Evolutionary conservation across 2,888 invertebrate genomes (phyloP), one percentile per base, ranked within the genome.

Genomic region (Serripes groenlandicus): DNA sequence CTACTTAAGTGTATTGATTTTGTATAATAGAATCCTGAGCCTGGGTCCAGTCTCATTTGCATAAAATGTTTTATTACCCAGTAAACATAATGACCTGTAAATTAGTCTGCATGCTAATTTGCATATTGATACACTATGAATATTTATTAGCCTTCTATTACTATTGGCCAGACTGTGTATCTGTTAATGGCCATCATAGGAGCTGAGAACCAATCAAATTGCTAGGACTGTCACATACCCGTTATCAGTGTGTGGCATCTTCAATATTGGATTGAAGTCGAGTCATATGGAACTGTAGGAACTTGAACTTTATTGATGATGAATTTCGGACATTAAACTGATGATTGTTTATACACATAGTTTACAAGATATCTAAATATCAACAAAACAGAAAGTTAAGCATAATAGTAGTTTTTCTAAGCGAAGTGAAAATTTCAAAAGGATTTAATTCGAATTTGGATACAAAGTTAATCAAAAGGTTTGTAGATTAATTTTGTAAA

Each of bases 131-230:
- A 26, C 42, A 42, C 21, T 23, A 42, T 66, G 66, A 66, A 66
- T 66, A 66, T 66, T 66, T 66, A 66, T 66, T 23, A 66, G 42
- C n/a, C 35, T 1, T 26, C 23, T 26, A 42, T 23, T 37, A 23
- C 66, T 37, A 66, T 66, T 66, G 66, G 66, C 37, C 42, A 42
- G 66, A 18, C 42, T 42, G 66, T 66, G 66, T 66, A 66, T 66
- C 66, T n/a, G 42, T n/a, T 66, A 66, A 28, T 66, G 34, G 18
- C 66, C 66, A 37, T 26, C 66, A 1, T n/a, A 35, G 26, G 26
- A 42, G 37, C 35, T 35, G 35, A 21, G 23, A 28, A 11, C 66
- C 66, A 66, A 66, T 66, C 66, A 42, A 32, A 66, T 42, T 26
- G 42, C 66, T 66, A 26, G 42, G 26, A 66, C 66, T 66, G 66